Percentiles rank a stretch among this genome's conserved stretches.
These are phyloP conservation scores for Drosophila putrida DNA, from an alignment of 2,888 invertebrate species.

Conservation along the genomic window DNA sequence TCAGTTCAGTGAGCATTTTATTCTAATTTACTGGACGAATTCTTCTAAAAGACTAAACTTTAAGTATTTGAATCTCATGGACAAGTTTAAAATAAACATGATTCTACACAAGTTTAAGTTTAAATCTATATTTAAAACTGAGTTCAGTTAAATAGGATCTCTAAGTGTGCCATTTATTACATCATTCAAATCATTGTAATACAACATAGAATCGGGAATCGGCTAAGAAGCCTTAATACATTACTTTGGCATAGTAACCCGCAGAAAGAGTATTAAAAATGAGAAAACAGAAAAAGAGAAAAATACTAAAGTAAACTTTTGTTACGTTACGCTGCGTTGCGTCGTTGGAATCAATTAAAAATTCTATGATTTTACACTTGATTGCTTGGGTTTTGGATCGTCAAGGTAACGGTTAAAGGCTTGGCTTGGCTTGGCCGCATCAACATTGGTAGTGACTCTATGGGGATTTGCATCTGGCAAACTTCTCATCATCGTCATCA, in stretches of 20 bases:
- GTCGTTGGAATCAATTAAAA: slow-evolving; percentile 73
- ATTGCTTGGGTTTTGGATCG: slow-evolving; percentile 69
- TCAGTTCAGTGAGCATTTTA: too few relatives aligned
- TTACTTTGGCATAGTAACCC: neutral
- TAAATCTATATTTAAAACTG: too few relatives aligned
- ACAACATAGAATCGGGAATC: too few relatives aligned
- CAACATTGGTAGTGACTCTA: slow-evolving; percentile 8
- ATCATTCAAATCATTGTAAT: too few relatives aligned
- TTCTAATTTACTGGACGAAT: too few relatives aligned
- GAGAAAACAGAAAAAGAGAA: slow-evolving; percentile 10
- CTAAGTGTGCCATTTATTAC: too few relatives aligned
- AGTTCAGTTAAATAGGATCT: too few relatives aligned
- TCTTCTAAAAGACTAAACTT: too few relatives aligned
- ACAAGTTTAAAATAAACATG: too few relatives aligned
- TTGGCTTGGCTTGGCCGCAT: neutral
- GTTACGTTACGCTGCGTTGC: slow-evolving; percentile 36
- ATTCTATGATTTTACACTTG: slow-evolving; percentile 78
- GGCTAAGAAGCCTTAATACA: neutral
- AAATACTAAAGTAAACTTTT: slow-evolving; percentile 43
- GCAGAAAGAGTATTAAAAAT: neutral
- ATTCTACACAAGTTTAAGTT: too few relatives aligned
- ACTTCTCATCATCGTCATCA: neutral
- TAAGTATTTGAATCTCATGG: too few relatives aligned
- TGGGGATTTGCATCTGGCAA: slow-evolving; percentile 40
- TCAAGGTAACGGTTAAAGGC: slow-evolving; percentile 57